Evolutionary conservation across 2,797 vertebrate species (phyloP), one percentile per base, ranked within the genome.

Genomic region (Hipposideros larvatus): DNA sequence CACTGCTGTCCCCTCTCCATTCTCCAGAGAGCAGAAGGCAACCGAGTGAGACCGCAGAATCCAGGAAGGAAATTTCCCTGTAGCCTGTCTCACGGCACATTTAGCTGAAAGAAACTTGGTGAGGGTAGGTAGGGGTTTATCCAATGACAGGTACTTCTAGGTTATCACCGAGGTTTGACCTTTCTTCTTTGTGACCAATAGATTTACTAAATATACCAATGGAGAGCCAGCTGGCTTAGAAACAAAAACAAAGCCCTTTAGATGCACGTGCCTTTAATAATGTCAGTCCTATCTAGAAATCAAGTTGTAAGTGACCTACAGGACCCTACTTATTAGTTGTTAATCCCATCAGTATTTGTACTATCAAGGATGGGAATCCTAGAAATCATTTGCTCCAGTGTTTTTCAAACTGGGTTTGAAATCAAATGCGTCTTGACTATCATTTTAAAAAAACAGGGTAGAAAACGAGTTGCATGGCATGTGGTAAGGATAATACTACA

Each of bases 401-500:
- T 46, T 96, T 92, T 84, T 87, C 28, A 70, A 11, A 73, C 31
- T 9, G 4, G 21, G 28, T 80, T 89, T 85, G 22, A 79, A 92
- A 89, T 89, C 41, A 48, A 75, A 41, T 57, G 48, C n/a, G 7
- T 51, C 10, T 73, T 66, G 28, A 57, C n/a, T n/a, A 46, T 34
- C n/a, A 43, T 77, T 95, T 51, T 0, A 59, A 5, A 84, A 90
- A 75, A 66, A 63, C 11, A 75, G 63, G 70, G 43, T 43, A 59
- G 63, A 34, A 61, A 53, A 61, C 66, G 43, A 80, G 7, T 37
- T 75, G 10, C 46, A 7, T 19, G 55, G 71, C 41, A 28, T 73
- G 34, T 53, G 34, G 6, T 66, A 77, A 87, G 63, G 68, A 41
- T 75, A 78, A 5, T 57, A 65, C 6, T 79, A 18, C 59, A 31